Evolutionary conservation across 2,888 invertebrate species (phyloP).

Genomic region (Netelia inedita): DNA sequence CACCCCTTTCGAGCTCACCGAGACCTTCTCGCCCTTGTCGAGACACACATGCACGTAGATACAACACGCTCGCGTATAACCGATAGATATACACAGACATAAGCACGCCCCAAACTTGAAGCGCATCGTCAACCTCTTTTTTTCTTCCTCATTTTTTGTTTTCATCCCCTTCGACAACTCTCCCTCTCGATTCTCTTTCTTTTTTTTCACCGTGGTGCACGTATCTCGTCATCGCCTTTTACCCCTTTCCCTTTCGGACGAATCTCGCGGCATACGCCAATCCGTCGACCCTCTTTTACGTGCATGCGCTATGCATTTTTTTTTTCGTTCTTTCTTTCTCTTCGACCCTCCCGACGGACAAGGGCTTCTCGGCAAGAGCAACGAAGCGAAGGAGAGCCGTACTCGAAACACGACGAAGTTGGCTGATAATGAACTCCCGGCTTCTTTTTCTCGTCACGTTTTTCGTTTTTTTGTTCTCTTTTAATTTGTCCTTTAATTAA

Average conservation of each 20-base stretch:
- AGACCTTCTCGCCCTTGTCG: conserved; percentile 67
- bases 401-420: conserved; percentile 37
- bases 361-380: conserved; percentile 55
- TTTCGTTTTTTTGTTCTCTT: neutral
- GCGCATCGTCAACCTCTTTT: conserved; percentile 23
- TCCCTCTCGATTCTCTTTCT: conserved; percentile 54
- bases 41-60: conserved; percentile 23
- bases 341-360: conserved; percentile 32
- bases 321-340: conserved; percentile 1
- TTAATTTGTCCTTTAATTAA: neutral
- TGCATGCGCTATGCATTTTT: conserved; percentile 7
- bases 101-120: neutral
- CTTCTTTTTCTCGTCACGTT: conserved; percentile 4
- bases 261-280: conserved; percentile 28
- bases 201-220: conserved; percentile 32
- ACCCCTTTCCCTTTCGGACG: conserved; percentile 56
- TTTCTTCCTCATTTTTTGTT: conserved; percentile 30
- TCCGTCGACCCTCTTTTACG: conserved; percentile 27
- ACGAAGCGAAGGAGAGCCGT: conserved; percentile 26
- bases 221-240: conserved; percentile 48
- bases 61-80: conserved; percentile 2
- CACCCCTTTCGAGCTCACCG: conserved; percentile 58
- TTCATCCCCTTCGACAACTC: conserved; percentile 45
- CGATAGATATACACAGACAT: conserved; percentile 6
- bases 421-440: conserved; percentile 49